A percentile compares a stretch with the other conserved stretches of the same genome.
Evolutionary conservation across 23 tunicate genomes (phyloP).

Genomic region (Styela plicata): DNA sequence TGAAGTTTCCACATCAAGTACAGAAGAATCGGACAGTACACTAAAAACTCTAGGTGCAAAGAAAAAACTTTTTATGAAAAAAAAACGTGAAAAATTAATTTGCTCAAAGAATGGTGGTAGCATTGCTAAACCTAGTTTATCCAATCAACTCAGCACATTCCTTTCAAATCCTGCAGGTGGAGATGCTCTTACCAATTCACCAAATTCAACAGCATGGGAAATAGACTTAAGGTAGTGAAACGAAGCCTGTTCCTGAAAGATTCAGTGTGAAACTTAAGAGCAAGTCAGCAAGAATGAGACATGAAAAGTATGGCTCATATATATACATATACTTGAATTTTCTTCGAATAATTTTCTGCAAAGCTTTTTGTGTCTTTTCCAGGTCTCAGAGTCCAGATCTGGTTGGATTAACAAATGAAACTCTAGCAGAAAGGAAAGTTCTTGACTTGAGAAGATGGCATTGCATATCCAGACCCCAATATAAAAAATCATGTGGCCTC

Average conservation of each 20-base stretch:
- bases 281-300: background rate
- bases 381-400: background rate
- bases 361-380: no score
- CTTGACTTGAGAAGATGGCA: conserved; percentile 66
- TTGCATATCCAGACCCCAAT: conserved; percentile 76
- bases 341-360: no score
- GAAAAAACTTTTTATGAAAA: background rate
- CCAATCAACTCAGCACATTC: background rate
- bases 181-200: background rate
- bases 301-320: background rate
- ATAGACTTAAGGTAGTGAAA: background rate
- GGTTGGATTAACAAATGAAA: conserved; percentile 1
- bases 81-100: no score
- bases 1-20: background rate
- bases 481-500: conserved; percentile 72
- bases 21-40: background rate
- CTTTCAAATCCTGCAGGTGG: conserved; percentile 26
- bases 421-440: conserved; percentile 34
- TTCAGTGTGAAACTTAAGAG: background rate
- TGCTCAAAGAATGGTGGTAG: no score
- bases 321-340: no score
- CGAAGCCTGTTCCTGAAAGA: background rate
- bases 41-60: background rate
- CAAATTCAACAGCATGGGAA: conserved; percentile 8
- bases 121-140: no score